phyloP scores from a whole-genome alignment of 2,113 vertebrate genomes.

The Bettongia penicillata region DNA sequence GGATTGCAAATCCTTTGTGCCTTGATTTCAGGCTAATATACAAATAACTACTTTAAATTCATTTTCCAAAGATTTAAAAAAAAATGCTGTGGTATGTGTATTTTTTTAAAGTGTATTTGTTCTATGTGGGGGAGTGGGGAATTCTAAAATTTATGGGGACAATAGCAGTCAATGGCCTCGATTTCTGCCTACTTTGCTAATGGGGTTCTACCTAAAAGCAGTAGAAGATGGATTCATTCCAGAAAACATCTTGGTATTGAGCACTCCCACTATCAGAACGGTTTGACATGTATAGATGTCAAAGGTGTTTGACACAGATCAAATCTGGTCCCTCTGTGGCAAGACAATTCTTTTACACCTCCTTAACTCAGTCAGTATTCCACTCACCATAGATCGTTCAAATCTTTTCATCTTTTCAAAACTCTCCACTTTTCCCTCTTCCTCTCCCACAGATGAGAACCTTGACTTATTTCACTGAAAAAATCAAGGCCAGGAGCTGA shows the following conservation, averaged over 20 bases:
- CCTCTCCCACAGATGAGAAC: not conserved
- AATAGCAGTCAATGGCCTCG: not conserved
- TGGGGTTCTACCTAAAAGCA: not conserved
- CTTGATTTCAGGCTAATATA: not conserved
- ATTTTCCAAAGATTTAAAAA: not conserved
- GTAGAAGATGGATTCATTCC: not conserved
- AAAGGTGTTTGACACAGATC: not conserved
- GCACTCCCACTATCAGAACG: not conserved
- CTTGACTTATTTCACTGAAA: not conserved
- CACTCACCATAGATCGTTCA: not conserved
- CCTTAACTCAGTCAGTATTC: not conserved
- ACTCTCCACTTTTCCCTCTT: not conserved
- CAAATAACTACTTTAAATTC: not conserved
- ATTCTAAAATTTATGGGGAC: not conserved
- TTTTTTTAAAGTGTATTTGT: not conserved
- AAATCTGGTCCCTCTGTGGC: not conserved
- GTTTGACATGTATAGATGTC: not conserved
- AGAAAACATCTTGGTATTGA: not conserved
- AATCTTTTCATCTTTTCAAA: not conserved
- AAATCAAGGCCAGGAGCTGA: not conserved
- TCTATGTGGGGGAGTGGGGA: not conserved
- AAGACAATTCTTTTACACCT: not conserved
- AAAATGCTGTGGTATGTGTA: not conserved
- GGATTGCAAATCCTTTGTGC: not conserved
- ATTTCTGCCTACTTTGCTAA: not conserved